Base-by-base conservation (phyloP, 2,797 vertebrate genomes). In the Helicolenus hilgendorfi region DNA sequence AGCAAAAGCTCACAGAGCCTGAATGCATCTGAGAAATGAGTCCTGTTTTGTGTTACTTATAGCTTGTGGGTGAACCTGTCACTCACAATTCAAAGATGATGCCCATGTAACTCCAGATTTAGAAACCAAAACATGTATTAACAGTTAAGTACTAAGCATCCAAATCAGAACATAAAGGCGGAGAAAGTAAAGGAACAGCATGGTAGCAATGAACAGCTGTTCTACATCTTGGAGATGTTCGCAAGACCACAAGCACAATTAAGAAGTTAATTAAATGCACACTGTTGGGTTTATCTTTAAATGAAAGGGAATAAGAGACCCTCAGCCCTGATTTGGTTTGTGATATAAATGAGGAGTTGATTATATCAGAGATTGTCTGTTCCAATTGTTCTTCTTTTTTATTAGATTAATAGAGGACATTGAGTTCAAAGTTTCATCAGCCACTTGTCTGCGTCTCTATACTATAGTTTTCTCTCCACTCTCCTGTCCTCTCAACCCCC, bases 331-430 rank as follows among this genome's bases (percentile, higher is more conserved):
- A 92, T 83, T 89, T 80, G 72, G 64, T 55, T 72, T 67, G 78
- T 82, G 82, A 85, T 83, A 86, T 71, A 77, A 92, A 90, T 86
- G 86, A 86, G 26, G 35, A 73, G 22, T 38, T 79, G 41, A 84
- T 79, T 74, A 59, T 38, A 49, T 71, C 69, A 10, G 15, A 53
- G 26, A 68, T 72, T 77, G 45, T 74, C 77, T 93, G 77, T 91
- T 67, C 33, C 27, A 27, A 55, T 22, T 56, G 18, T 74, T 31
- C 3, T 7, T 7, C 11, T 45, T 6, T 62, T 67, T 67, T 77
- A 78, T 53, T 72, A 81, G 74, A 92, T 89, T 91, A 88, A 83
- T 36, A 26, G 26, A 31, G 27, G 71, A 78, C 84, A 88, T 85
- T 31, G 5, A 10, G 18, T 79, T 67, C 24, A 73, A 53, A 71